Percentiles rank a stretch among this genome's conserved stretches.
Conservation (phyloP, 2,797 vertebrate genomes). For the Microchirus variegatus region DNA sequence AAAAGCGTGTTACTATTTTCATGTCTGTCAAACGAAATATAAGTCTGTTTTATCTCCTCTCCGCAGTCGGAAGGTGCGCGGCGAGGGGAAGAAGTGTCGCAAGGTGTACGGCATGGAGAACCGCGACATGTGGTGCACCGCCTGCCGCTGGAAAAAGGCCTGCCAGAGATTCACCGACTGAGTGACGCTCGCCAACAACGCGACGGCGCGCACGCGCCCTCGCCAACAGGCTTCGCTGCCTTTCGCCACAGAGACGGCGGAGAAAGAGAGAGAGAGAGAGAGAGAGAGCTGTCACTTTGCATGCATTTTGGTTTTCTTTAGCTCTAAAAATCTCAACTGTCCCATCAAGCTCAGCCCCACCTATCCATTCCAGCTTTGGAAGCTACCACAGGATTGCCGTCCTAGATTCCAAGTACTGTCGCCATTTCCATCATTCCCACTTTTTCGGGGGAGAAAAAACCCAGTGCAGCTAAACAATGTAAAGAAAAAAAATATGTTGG, state of each 20-base stretch:
- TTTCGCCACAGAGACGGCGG: constrained; percentile 24
- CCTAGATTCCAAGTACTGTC: constrained; percentile 54
- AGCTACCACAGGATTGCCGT: constrained; percentile 44
- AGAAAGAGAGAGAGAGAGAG: too few relatives aligned
- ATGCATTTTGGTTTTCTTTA: constrained; percentile 64
- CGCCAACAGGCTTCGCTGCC: constrained; percentile 40
- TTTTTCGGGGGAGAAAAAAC: constrained; percentile 54
- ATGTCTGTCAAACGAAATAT: not conserved
- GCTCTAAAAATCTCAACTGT: constrained; percentile 51
- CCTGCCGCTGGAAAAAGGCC: constrained; percentile 96
- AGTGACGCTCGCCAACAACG: constrained; percentile 2
- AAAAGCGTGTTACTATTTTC: too few relatives aligned
- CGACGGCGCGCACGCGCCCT: constrained; percentile 1
- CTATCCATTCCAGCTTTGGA: constrained; percentile 40
- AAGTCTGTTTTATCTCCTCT: not conserved
- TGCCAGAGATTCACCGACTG: constrained; percentile 93
- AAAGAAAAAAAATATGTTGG: constrained; percentile 56
- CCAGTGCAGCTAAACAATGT: constrained; percentile 74
- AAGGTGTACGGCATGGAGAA: constrained; percentile 95
- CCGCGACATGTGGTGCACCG: constrained; percentile 93
- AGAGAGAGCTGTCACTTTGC: constrained; percentile 52
- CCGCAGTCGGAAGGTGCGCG: constrained; percentile 89
- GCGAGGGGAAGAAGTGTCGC: constrained; percentile 95
- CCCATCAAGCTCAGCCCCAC: constrained; percentile 37
- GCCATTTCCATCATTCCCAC: constrained; percentile 54